phyloP scores from a whole-genome alignment of 2,113 vertebrate species.

The Irena cyanogastra region DNA sequence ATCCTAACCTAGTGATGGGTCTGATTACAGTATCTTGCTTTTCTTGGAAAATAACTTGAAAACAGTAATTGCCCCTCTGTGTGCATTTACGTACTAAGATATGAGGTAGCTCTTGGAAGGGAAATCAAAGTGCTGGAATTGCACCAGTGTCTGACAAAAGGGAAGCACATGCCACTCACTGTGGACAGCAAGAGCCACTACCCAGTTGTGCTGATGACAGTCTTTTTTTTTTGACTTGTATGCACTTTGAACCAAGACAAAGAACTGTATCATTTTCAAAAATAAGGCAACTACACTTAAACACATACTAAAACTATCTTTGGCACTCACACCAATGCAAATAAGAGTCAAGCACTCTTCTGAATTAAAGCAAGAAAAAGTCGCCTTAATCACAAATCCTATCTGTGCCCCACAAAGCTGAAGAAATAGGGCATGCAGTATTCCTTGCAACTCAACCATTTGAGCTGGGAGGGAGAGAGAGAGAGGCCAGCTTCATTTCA shows the following conservation, averaged over 20 bases:
- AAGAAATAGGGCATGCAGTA: background rate
- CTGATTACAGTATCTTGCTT: background rate
- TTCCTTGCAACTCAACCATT: background rate
- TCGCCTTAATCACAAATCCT: background rate
- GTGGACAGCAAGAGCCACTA: background rate
- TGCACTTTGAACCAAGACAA: background rate
- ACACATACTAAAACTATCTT: background rate
- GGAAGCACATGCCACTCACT: background rate
- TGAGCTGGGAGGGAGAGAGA: rapidly evolving
- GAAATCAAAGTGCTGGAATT: background rate
- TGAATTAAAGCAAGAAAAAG: background rate
- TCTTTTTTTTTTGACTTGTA: background rate
- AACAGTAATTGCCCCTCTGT: background rate
- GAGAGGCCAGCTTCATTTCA: background rate
- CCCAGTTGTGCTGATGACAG: rapidly evolving
- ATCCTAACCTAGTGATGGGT: background rate
- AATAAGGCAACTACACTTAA: background rate
- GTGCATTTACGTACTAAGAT: background rate
- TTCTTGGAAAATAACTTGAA: background rate
- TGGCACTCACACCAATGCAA: background rate
- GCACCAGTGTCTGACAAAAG: background rate
- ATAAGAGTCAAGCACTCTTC: background rate
- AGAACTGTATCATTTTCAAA: background rate
- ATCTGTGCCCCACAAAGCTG: background rate
- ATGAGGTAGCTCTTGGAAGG: background rate